Percentiles rank a stretch among this genome's conserved stretches.
Conservation (phyloP, 2,113 vertebrate genomes). For the Saiga tatarica region DNA sequence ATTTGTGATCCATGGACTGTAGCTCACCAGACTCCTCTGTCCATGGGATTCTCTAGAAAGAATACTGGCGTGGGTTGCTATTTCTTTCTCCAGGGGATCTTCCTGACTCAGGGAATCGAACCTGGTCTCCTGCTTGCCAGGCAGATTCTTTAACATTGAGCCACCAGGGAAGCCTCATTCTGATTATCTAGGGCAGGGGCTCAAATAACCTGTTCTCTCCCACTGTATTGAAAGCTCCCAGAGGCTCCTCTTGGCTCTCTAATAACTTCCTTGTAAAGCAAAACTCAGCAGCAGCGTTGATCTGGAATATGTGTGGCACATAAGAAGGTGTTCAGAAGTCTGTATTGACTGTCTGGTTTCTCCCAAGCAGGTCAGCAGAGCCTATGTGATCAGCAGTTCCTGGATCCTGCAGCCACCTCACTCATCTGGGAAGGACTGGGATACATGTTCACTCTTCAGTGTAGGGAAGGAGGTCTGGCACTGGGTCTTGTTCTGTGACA, state of each 20-base stretch:
- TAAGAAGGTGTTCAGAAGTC: background rate
- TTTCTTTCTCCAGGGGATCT: background rate
- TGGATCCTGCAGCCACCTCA: rapidly evolving
- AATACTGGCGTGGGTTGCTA: background rate
- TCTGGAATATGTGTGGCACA: background rate
- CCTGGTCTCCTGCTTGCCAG: background rate
- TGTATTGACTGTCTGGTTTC: background rate
- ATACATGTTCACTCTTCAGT: background rate
- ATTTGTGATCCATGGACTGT: background rate
- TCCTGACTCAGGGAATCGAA: background rate
- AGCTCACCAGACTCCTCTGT: background rate
- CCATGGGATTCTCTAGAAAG: background rate
- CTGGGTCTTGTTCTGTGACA: background rate
- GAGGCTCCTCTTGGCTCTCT: background rate
- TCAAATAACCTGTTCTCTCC: background rate
- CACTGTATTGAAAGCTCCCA: background rate
- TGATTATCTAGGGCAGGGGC: background rate
- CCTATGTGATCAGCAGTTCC: background rate
- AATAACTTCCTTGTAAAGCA: background rate
- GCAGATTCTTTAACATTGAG: background rate
- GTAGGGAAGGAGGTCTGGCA: background rate
- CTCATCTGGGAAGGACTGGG: background rate
- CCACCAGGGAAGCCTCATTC: background rate
- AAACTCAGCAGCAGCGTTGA: background rate
- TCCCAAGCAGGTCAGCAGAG: background rate